A percentile compares a stretch with the other conserved stretches of the same genome.
Conservation (phyloP, 2,113 vertebrate species). For the Sporophila hypoxantha region DNA sequence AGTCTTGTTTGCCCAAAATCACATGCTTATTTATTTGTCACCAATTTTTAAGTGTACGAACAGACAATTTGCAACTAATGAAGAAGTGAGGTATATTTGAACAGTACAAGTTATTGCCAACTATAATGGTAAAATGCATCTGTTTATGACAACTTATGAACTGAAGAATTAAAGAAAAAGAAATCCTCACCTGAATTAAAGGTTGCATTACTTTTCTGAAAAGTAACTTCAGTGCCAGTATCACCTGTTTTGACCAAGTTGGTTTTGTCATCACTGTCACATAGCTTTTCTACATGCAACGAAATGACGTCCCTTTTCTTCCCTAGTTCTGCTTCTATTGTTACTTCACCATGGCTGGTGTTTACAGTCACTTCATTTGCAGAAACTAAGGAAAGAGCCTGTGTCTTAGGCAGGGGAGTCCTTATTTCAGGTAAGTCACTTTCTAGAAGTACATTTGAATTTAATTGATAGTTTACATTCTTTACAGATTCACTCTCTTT, state of each 20-base stretch:
- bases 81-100: background rate
- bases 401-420: background rate
- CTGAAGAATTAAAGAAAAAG: background rate
- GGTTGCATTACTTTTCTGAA: background rate
- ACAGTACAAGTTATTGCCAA: background rate
- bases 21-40: background rate
- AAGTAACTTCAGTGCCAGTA: background rate
- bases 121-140: background rate
- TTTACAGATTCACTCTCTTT: background rate
- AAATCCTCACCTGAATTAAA: slow-evolving; percentile 57
- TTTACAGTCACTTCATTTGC: background rate
- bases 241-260: background rate
- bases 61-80: background rate
- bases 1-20: background rate
- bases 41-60: background rate
- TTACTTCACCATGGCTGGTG: background rate
- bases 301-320: background rate
- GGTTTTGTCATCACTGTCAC: background rate
- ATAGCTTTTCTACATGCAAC: background rate
- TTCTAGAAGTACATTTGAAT: background rate
- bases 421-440: background rate
- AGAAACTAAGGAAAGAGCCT: background rate
- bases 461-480: background rate
- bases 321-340: background rate
- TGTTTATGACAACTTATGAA: background rate